phyloP scores from a whole-genome alignment of 2,113 vertebrate species.

The Silurus asotus region DNA sequence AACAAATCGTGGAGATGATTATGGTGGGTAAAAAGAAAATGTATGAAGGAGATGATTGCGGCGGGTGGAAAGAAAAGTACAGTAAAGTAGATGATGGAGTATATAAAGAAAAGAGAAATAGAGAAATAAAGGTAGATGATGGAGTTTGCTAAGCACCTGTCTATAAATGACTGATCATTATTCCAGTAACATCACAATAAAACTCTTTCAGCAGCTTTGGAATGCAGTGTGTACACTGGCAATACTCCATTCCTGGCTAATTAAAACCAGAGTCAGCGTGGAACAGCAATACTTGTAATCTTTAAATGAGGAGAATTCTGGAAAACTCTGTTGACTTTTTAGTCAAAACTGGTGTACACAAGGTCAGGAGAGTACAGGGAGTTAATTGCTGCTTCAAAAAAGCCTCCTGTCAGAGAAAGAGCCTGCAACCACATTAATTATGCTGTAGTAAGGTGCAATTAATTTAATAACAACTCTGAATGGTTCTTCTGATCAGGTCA shows the following conservation, averaged over 20 bases:
- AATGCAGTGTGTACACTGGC: slow-evolving; percentile 31
- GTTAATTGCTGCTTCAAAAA: slow-evolving; percentile 43
- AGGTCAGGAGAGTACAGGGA: slow-evolving; percentile 25
- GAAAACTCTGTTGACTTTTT: slow-evolving; percentile 2
- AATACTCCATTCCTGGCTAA: slow-evolving; percentile 15
- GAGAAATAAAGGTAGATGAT: not conserved
- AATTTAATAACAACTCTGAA: slow-evolving; percentile 43
- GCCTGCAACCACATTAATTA: slow-evolving; percentile 46
- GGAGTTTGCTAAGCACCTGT: slow-evolving; percentile 9
- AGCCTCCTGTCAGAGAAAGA: slow-evolving; percentile 33
- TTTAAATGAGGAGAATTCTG: slow-evolving; percentile 30
- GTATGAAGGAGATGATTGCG: not conserved
- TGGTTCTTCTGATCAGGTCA: not conserved
- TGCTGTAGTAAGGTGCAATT: slow-evolving; percentile 35
- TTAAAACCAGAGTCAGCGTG: slow-evolving; percentile 28
- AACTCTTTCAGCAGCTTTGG: slow-evolving; percentile 16
- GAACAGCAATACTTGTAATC: slow-evolving; percentile 22
- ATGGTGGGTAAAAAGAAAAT: not conserved
- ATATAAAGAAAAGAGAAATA: not conserved
- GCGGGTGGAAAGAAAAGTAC: not conserved
- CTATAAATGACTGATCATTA: slow-evolving; percentile 9
- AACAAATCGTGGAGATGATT: not conserved
- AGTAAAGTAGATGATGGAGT: no score
- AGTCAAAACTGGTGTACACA: slow-evolving; percentile 15
- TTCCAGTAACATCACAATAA: slow-evolving; percentile 22